Conservation (phyloP, 2,888 invertebrate species). For the Eupithecia inturbata region DNA sequence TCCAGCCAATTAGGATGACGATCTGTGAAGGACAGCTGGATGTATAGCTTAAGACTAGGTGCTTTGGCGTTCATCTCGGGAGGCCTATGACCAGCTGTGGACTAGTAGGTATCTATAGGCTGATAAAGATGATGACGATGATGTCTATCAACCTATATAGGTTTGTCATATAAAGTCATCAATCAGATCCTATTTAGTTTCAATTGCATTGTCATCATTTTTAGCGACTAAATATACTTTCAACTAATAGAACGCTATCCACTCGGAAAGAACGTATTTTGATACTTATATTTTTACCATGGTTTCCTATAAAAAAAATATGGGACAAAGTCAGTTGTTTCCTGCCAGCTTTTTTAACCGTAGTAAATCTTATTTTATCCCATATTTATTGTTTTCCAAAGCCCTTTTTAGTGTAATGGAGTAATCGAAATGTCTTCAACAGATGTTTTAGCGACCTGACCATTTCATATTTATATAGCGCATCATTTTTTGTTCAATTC, state of each 20-base stretch:
- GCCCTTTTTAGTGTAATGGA: slow-evolving; percentile 14
- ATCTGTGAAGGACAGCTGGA: too few species aligned
- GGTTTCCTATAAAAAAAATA: not conserved
- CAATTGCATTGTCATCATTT: too few species aligned
- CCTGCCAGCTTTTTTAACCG: not conserved
- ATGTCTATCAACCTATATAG: too few species aligned
- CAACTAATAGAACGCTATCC: too few species aligned
- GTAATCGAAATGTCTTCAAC: slow-evolving; percentile 20
- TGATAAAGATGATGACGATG: too few species aligned
- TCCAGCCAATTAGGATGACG: too few species aligned
- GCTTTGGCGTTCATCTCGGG: too few species aligned
- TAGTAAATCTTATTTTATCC: not conserved
- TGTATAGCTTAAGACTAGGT: too few species aligned
- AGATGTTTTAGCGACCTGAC: slow-evolving; percentile 5
- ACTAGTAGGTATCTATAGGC: too few species aligned
- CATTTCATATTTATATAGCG: not conserved
- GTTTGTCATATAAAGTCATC: too few species aligned
- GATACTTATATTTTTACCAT: not conserved
- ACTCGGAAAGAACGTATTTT: not conserved
- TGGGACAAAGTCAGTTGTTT: not conserved
- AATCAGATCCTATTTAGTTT: not conserved
- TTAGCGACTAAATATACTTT: too few species aligned
- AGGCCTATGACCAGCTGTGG: too few species aligned
- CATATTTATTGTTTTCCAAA: slow-evolving; percentile 12
- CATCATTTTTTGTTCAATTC: not conserved